Base-by-base conservation (phyloP, 2,113 vertebrate species). In the Apistogramma diplotaenia region DNA sequence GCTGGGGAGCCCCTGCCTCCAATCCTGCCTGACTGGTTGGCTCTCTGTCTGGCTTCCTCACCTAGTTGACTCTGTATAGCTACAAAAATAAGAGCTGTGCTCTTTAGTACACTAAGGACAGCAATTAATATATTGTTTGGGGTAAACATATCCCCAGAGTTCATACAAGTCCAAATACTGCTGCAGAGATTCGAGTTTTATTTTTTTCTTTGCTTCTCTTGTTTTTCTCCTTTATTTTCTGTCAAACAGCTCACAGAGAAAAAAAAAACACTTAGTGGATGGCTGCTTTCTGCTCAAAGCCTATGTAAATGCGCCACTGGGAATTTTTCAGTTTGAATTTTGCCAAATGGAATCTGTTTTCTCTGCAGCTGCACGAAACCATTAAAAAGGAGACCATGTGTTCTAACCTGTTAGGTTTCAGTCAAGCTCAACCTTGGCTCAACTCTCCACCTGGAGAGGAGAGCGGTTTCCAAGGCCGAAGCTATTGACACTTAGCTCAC, bases 361-460 rank as follows among this genome's bases (percentile, higher is more conserved):
- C 91, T 87, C 89, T 78, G 81, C 91, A 93, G 93, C 93, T 94
- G 94, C 92, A 90, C 54, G 62, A 84, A 93, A 85, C 85, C 85
- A 91, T 91, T 94, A 89, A 93, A 93, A 93, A 89, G 82, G 82
- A 86, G 84, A 87, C 89, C 90, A 91, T 92, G 89, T 92, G 91
- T 93, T 91, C 83, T 91, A 93, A 93, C 93, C 93, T 92, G 91
- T 92, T 92, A 75, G 79, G 81, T 91, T 93, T 93, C 91, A 89
- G 81, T 88, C 84, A 71, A 89, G 85, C 85, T 94, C 91, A 94
- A 93, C 93, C 93, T 92, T 94, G 93, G 93, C 93, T 94, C 91
- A 94, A 92, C 93, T 89, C 91, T 88, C 87, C 76, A 89, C 89
- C 89, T 93, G 92, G 86, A 93, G 88, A 90, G 59, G 75, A 81